Conservation (phyloP, 2,113 vertebrate species). For the Lutjanus erythropterus region DNA sequence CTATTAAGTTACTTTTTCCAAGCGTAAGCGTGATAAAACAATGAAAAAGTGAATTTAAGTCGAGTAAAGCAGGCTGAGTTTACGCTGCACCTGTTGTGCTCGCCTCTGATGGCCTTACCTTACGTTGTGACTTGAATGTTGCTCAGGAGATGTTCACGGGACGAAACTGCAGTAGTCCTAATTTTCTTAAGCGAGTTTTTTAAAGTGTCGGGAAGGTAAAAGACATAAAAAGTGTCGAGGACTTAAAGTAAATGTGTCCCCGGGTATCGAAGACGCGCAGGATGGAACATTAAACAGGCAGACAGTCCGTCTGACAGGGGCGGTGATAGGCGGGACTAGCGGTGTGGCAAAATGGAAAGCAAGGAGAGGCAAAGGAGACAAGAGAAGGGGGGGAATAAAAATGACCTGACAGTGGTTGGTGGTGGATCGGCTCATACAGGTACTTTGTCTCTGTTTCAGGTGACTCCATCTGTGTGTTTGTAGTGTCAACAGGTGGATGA, state of each 20-base stretch:
- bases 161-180: constrained; percentile 1
- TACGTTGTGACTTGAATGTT: constrained; percentile 60
- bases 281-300: constrained; percentile 31
- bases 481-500: constrained; percentile 14
- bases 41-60: not conserved
- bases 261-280: constrained; percentile 26
- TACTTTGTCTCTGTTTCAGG: not conserved
- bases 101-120: constrained; percentile 60
- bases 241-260: constrained; percentile 34
- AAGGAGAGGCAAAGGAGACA: constrained; percentile 45
- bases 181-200: not conserved
- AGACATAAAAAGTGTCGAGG: constrained; percentile 10
- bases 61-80: not conserved
- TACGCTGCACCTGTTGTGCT: constrained; percentile 53
- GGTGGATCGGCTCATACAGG: constrained; percentile 21
- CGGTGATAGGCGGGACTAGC: constrained; percentile 59
- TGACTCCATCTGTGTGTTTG: constrained; percentile 12
- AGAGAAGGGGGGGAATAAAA: too few relatives aligned
- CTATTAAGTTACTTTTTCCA: rapidly evolving
- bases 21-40: not conserved
- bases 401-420: not conserved
- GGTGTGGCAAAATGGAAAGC: constrained; percentile 17
- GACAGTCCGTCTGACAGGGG: constrained; percentile 24
- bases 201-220: not conserved
- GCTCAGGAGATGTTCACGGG: not conserved